A percentile compares a stretch with the other conserved stretches of the same genome.
Conservation (phyloP, 2,113 vertebrate genomes). For the Microcebus lehilahytsara region DNA sequence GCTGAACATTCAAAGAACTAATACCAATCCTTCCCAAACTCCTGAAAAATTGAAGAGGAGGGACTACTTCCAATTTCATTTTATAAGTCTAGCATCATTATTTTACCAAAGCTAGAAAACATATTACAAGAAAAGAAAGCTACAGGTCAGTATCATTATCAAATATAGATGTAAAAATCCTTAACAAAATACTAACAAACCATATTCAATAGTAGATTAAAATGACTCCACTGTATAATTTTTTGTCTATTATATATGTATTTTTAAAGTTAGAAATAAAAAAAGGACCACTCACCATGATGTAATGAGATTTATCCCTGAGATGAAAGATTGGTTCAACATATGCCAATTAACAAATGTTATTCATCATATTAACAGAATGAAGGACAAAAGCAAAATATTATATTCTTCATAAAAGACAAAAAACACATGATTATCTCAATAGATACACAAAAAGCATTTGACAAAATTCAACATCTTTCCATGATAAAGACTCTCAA, state of each 20-base stretch:
- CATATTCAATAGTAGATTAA: background rate
- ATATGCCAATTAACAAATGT: background rate
- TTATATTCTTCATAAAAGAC: too few relatives aligned
- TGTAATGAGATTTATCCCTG: background rate
- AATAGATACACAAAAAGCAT: background rate
- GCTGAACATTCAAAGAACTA: background rate
- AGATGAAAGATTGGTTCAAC: background rate
- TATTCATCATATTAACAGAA: background rate
- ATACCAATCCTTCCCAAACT: background rate
- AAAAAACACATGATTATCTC: background rate
- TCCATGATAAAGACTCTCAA: background rate
- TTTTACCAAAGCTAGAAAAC: background rate
- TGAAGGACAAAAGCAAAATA: background rate
- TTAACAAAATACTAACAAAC: background rate
- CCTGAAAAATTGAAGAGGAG: background rate
- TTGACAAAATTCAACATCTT: background rate
- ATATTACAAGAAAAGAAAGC: background rate
- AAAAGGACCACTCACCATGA: background rate
- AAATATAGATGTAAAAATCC: background rate
- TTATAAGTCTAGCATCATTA: background rate
- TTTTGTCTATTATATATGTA: background rate
- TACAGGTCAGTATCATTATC: background rate
- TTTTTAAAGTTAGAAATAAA: background rate
- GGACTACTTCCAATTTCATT: background rate
- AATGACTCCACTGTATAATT: background rate